phyloP scores from a whole-genome alignment of 1,140 invertebrate species.

The Scaptomyza montana region DNA sequence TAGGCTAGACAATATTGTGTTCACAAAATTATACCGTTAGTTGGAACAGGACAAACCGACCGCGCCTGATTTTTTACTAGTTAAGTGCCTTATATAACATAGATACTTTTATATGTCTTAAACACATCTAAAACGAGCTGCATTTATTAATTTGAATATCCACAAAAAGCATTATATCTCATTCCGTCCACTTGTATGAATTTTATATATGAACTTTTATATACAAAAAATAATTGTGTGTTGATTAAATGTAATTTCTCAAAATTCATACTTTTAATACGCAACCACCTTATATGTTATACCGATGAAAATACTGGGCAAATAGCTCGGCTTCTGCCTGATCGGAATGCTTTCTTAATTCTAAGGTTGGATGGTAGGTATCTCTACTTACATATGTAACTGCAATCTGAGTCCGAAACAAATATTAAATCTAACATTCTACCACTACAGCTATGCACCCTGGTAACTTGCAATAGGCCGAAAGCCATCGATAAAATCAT shows the following conservation, averaged over 20 bases:
- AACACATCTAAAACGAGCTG: conserved; percentile 41
- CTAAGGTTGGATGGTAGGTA: too few species aligned
- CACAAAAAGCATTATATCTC: conserved; percentile 38
- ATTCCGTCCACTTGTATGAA: conserved; percentile 55
- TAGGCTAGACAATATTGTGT: conserved; percentile 56
- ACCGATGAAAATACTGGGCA: too few species aligned
- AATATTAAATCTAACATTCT: too few species aligned
- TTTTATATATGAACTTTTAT: conserved; percentile 3
- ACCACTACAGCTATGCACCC: too few species aligned
- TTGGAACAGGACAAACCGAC: conserved; percentile 17
- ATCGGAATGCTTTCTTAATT: too few species aligned
- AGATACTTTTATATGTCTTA: conserved; percentile 16
- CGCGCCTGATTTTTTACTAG: conserved; percentile 41
- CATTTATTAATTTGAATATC: conserved; percentile 33
- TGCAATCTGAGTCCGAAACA: too few species aligned
- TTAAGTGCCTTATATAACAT: conserved; percentile 61
- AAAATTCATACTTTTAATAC: neutral
- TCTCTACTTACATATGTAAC: too few species aligned
- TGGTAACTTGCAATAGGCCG: too few species aligned
- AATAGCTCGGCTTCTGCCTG: too few species aligned
- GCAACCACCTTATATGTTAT: too few species aligned
- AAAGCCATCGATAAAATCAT: too few species aligned
- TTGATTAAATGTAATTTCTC: neutral
- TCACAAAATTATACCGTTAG: conserved; percentile 11
- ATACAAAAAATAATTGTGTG: neutral